Evolutionary conservation across 2,113 vertebrate species (phyloP).

Genomic region (Ramphastos sulfuratus): DNA sequence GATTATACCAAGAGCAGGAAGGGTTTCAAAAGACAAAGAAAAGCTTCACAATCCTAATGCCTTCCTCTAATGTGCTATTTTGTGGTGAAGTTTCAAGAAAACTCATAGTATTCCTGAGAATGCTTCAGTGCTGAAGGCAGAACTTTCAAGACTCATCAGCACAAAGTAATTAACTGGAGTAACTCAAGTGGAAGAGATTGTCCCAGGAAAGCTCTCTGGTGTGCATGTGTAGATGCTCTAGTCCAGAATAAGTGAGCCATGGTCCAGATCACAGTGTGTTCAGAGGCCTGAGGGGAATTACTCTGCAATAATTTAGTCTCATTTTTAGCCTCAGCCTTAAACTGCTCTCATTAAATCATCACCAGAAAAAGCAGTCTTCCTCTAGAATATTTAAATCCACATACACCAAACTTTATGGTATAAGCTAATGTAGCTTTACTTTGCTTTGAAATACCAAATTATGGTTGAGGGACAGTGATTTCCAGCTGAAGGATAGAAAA

Average conservation of each 20-base stretch:
- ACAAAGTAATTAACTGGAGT: slow-evolving; percentile 46
- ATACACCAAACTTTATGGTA: not conserved
- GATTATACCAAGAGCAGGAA: not conserved
- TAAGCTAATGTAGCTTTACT: not conserved
- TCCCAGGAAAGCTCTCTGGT: slow-evolving; percentile 37
- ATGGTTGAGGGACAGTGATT: not conserved
- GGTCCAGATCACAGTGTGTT: not conserved
- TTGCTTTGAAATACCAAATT: not conserved
- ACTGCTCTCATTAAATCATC: not conserved
- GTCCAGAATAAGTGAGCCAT: not conserved
- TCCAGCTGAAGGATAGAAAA: not conserved
- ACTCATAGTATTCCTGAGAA: not conserved
- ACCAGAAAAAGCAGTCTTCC: not conserved
- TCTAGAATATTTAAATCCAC: not conserved
- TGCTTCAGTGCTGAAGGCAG: not conserved
- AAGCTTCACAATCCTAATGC: not conserved
- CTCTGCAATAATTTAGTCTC: not conserved
- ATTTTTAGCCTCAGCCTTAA: not conserved
- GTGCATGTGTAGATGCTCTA: not conserved
- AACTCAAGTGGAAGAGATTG: slow-evolving; percentile 14
- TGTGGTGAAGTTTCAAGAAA: not conserved
- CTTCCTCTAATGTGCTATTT: not conserved
- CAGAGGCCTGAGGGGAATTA: slow-evolving; percentile 15
- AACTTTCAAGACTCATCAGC: slow-evolving; percentile 24
- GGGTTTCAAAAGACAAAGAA: not conserved